Base-by-base conservation (phyloP, 2,888 invertebrate genomes). In the Netelia inedita region DNA sequence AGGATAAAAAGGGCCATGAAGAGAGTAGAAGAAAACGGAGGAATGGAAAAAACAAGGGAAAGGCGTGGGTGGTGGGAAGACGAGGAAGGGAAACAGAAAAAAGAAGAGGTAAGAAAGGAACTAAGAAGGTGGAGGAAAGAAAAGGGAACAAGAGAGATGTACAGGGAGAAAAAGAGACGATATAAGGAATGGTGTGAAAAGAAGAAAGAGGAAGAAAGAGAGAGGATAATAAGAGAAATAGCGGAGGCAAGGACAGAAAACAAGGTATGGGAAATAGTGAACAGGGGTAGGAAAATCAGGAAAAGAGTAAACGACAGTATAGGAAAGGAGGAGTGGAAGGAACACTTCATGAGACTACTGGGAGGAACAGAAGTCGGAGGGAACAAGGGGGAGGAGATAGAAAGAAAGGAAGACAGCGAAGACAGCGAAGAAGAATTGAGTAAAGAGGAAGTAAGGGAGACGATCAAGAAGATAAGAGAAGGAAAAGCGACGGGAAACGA, bases 171-270 rank as follows among this genome's bases (percentile, higher is more conserved):
- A n/a, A n/a, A n/a, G n/a, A n/a, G n/a, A n/a, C n/a, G n/a, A n/a
- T n/a, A n/a, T 50, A 50, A 50, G 0, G 50, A 50, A n/a, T n/a
- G 11, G 11, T 11, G 50, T n/a, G 19, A 83, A 79, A 41, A 73
- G 61, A 1, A 83, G 75, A 66, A 69, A 79, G 28, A 82, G 85
- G 8, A 84, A 78, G 10, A 85, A 86, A n/a, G 74, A 85, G 6
- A 71, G 86, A 23, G 65, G 16, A 5, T n/a, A n/a, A n/a, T n/a
- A n/a, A n/a, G n/a, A n/a, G n/a, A n/a, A n/a, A n/a, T n/a, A n/a
- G n/a, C n/a, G n/a, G 65, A 53, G 14, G 65, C 53, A 3, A 75
- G 6, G 35, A 66, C 66, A 6, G 53, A 63, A 57, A 35, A 65
- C 2, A 66, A 63, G 53, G 75, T 55, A 16, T 66, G 65, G 50